Percentiles rank a stretch among this genome's conserved stretches.
Conservation (phyloP, 2,888 invertebrate species). For the Pachycephus smyrnensis region DNA sequence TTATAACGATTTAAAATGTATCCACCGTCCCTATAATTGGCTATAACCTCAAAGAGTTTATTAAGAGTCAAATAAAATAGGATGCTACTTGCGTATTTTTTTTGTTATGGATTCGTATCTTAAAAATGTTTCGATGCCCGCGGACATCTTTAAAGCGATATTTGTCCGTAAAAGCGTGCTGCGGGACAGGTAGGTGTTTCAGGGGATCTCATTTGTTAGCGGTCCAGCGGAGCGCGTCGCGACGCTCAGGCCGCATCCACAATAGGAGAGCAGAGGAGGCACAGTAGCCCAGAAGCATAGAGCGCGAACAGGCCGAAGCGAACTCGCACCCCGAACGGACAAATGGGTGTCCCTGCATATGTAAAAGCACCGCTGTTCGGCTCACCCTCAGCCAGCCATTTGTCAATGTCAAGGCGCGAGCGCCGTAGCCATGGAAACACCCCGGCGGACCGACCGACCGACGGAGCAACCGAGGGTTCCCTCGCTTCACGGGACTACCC, state of each 20-base stretch:
- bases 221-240: constrained; percentile 47
- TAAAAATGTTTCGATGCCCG: background rate
- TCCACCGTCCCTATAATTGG: background rate
- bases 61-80: background rate
- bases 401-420: constrained; percentile 68
- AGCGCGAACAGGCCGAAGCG: constrained; percentile 21
- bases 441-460: constrained; percentile 49
- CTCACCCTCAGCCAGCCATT: constrained; percentile 66
- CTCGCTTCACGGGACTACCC: constrained; percentile 36
- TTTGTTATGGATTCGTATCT: background rate
- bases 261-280: constrained; percentile 32
- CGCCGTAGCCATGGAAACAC: constrained; percentile 66
- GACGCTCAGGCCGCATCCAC: constrained; percentile 23
- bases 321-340: constrained; percentile 58
- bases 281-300: constrained; percentile 43
- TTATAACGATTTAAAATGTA: background rate
- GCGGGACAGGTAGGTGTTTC: constrained; percentile 15
- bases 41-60: background rate
- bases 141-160: background rate
- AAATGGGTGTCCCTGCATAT: constrained; percentile 68
- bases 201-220: constrained; percentile 48
- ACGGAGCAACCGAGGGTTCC: constrained; percentile 41
- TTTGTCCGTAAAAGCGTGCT: background rate
- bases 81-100: background rate
- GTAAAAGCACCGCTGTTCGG: constrained; percentile 67